Percentiles rank a stretch among this genome's conserved stretches.
Evolutionary conservation across 2,113 vertebrate genomes (phyloP).

Genomic region (Paradoxurus hermaphroditus): DNA sequence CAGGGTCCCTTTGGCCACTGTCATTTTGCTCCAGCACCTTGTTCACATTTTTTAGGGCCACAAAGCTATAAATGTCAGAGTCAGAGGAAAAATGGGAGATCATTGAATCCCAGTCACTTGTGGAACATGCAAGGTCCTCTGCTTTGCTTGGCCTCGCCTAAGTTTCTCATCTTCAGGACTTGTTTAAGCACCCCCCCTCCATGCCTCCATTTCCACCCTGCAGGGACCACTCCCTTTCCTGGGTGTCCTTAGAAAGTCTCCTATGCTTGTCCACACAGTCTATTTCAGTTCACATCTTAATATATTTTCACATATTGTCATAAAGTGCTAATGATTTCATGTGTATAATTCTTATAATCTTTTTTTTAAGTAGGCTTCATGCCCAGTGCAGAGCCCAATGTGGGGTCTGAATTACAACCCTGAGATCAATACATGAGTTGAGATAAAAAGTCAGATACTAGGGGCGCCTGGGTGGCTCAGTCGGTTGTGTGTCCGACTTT

Average conservation of each 20-base stretch:
- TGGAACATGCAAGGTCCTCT: neutral
- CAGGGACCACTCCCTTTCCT: neutral
- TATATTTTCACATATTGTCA: neutral
- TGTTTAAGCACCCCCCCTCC: neutral
- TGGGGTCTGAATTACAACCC: too few relatives aligned
- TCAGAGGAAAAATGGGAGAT: neutral
- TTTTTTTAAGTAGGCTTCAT: too few relatives aligned
- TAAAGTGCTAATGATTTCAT: neutral
- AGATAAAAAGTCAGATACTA: too few relatives aligned
- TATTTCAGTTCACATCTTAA: neutral
- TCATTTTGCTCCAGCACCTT: neutral
- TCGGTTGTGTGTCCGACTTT: too few relatives aligned
- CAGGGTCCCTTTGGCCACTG: neutral
- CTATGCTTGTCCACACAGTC: neutral
- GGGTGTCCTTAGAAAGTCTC: fast-evolving
- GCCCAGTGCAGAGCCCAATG: too few relatives aligned
- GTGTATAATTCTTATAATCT: neutral
- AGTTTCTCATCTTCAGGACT: neutral
- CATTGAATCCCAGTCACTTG: neutral
- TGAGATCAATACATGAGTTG: too few relatives aligned
- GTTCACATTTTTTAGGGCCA: neutral
- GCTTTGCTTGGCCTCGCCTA: neutral
- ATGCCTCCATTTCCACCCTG: neutral
- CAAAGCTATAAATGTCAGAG: neutral
- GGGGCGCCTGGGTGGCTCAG: too few relatives aligned